These are phyloP conservation scores for Coregonus suidteri DNA, from an alignment of 2,797 vertebrate genomes.

Conservation along the genomic window DNA sequence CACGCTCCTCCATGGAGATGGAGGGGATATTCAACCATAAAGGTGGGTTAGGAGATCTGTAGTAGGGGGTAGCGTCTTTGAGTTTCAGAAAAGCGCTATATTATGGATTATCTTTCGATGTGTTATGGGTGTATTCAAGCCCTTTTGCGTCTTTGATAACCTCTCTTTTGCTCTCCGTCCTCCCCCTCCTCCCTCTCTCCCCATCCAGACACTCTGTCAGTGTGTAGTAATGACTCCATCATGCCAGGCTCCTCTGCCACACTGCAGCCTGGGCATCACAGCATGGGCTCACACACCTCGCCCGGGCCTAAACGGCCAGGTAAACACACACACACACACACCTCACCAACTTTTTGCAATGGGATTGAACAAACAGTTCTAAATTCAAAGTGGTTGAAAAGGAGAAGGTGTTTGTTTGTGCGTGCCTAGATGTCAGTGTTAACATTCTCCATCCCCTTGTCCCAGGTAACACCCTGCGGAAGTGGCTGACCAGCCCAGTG, in stretches of 20 bases:
- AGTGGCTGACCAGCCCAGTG: conserved; percentile 98
- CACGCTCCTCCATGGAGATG: conserved; percentile 98
- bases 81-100: no score
- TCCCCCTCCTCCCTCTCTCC: conserved; percentile 10
- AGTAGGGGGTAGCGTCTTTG: background rate
- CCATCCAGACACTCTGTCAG: conserved; percentile 87
- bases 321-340: conserved; percentile 17
- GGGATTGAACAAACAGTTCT: no score
- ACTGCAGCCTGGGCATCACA: conserved; percentile 85
- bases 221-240: conserved; percentile 96
- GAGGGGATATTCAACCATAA: conserved; percentile 99
- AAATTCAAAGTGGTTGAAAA: no score
- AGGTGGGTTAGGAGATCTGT: conserved; percentile 76
- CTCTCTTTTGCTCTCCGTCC: background rate
- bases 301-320: conserved; percentile 56
- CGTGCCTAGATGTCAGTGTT: background rate
- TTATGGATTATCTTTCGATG: background rate
- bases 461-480: conserved; percentile 90
- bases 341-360: no score
- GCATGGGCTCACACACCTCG: conserved; percentile 90
- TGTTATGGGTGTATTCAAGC: background rate
- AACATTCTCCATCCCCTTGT: background rate
- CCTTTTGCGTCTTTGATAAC: background rate
- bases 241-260: conserved; percentile 92
- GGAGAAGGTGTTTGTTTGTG: background rate